phyloP scores from a whole-genome alignment of 2,797 vertebrate species.

The Esox lucius region DNA sequence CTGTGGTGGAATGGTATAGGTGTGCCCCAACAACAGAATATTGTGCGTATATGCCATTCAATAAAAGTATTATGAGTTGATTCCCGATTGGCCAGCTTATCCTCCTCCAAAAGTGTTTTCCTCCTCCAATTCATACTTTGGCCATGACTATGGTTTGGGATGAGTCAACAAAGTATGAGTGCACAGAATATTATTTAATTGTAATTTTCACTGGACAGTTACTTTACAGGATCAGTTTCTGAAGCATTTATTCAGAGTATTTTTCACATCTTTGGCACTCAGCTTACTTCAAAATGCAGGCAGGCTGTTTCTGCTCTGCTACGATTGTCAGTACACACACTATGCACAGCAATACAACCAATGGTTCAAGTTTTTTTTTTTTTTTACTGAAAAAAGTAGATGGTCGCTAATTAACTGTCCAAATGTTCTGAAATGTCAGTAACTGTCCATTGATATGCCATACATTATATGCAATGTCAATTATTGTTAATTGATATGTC shows the following conservation, averaged over 20 bases:
- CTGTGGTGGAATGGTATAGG: too few relatives aligned
- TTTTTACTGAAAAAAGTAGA: slow-evolving; percentile 55
- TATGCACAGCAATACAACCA: slow-evolving; percentile 31
- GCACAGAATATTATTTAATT: too few relatives aligned
- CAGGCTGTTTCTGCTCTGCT: background rate
- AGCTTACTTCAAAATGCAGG: slow-evolving; percentile 25
- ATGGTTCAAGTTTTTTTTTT: slow-evolving; percentile 58
- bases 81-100: too few relatives aligned
- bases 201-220: too few relatives aligned
- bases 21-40: too few relatives aligned
- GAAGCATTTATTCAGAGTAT: slow-evolving; percentile 1
- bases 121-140: too few relatives aligned
- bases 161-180: too few relatives aligned
- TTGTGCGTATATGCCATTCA: too few relatives aligned
- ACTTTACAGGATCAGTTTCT: background rate
- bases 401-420: slow-evolving; percentile 34
- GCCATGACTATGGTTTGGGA: too few relatives aligned
- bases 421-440: background rate
- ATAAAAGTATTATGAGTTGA: too few relatives aligned
- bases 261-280: background rate
- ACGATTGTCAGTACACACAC: background rate
- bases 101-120: too few relatives aligned
- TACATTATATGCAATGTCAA: background rate
- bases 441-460: background rate
- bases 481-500: background rate